Evolutionary conservation across 2,113 vertebrate species (phyloP).

Genomic region (Podarcis raffonei): DNA sequence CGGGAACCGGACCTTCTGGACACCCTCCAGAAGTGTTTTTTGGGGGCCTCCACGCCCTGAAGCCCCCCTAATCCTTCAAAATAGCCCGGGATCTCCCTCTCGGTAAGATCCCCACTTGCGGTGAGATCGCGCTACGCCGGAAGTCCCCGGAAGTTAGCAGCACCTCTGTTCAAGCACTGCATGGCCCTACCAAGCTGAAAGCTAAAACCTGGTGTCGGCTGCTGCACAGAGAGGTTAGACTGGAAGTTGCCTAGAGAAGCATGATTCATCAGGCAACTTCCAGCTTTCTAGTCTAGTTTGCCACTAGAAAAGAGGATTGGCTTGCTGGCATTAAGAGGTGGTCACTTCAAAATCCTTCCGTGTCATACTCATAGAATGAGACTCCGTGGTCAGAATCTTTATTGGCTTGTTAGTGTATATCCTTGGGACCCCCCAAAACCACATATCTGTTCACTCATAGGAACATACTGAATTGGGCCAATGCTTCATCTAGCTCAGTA

Average conservation of each 20-base stretch:
- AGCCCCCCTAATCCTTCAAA: too few species aligned
- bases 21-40: too few species aligned
- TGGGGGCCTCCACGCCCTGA: too few species aligned
- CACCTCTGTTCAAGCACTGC: background rate
- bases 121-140: too few species aligned
- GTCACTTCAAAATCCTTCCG: too few species aligned
- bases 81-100: too few species aligned
- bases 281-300: background rate
- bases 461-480: too few species aligned
- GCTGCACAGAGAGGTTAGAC: background rate
- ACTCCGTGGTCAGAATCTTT: background rate
- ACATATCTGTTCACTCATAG: too few species aligned
- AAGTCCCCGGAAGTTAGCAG: too few species aligned
- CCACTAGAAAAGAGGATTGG: background rate
- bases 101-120: too few species aligned
- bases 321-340: background rate
- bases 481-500: too few species aligned
- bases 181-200: background rate
- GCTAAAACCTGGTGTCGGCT: background rate
- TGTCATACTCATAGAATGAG: background rate
- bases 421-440: background rate
- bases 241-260: background rate
- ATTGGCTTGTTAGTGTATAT: background rate
- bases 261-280: background rate
- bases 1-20: too few species aligned